Evolutionary conservation across 2,113 vertebrate species (phyloP).

Genomic region (Zonotrichia leucophrys): DNA sequence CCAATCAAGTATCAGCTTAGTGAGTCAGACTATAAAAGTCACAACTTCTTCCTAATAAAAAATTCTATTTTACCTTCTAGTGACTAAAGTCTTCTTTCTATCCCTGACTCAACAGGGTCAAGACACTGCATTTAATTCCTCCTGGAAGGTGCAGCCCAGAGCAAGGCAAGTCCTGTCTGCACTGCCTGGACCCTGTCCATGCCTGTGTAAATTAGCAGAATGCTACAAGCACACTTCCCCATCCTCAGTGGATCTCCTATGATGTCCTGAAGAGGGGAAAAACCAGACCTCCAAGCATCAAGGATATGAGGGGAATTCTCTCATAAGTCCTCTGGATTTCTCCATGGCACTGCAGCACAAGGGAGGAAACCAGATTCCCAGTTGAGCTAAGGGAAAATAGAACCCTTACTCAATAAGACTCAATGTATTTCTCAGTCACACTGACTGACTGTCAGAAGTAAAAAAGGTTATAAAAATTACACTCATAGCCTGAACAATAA

Average conservation of each 20-base stretch:
- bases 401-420: not conserved
- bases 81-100: too few relatives aligned
- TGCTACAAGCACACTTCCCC: not conserved
- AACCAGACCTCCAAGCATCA: not conserved
- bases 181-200: not conserved
- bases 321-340: not conserved
- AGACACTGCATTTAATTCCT: not conserved
- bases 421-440: not conserved
- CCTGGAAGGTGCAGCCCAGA: not conserved
- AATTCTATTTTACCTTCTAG: too few relatives aligned
- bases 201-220: not conserved
- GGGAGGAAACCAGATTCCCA: not conserved
- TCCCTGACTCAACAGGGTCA: too few relatives aligned
- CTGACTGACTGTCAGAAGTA: not conserved
- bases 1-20: too few relatives aligned
- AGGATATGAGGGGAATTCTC: not conserved
- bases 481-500: not conserved
- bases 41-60: too few relatives aligned
- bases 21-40: too few relatives aligned
- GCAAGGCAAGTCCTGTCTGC: not conserved
- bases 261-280: not conserved
- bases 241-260: not conserved
- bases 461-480: not conserved
- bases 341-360: not conserved
- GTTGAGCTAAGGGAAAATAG: not conserved